A percentile compares a stretch with the other conserved stretches of the same genome.
Conservation (phyloP, 53 echinoderm and acorn worm genomes). For the Luidia sarsii region DNA sequence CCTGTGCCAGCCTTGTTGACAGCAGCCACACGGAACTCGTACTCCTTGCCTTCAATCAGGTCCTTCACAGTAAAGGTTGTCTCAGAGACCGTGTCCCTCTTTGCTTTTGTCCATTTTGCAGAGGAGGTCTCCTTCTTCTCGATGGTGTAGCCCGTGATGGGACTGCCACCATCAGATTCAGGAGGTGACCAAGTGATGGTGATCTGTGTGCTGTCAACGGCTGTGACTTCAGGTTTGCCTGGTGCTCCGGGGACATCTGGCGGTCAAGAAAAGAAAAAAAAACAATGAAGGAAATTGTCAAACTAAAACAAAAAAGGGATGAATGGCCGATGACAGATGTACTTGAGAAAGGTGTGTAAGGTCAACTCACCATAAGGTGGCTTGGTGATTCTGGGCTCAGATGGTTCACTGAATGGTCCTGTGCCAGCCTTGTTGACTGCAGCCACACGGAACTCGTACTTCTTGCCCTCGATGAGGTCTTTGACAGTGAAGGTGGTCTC, state of each 20-base stretch:
- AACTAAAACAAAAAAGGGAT: too few relatives aligned
- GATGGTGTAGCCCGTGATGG: constrained; percentile 67
- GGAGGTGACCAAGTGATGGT: constrained; percentile 61
- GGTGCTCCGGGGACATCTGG: constrained; percentile 73
- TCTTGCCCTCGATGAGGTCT: constrained; percentile 72
- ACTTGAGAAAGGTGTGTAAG: too few relatives aligned
- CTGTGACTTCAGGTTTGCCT: constrained; percentile 60
- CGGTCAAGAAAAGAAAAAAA: not conserved
- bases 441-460: constrained; percentile 88
- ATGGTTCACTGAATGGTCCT: constrained; percentile 91
- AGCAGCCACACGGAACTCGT: constrained; percentile 71
- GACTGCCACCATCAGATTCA: constrained; percentile 69
- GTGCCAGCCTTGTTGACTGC: constrained; percentile 90
- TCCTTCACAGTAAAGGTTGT: constrained; percentile 53
- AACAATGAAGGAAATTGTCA: too few relatives aligned
- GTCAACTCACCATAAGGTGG: constrained; percentile 39
- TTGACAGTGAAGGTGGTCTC: constrained; percentile 68
- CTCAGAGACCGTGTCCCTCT: constrained; percentile 59
- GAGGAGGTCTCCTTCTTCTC: constrained; percentile 65
- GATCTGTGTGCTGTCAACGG: constrained; percentile 67
- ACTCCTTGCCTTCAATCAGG: constrained; percentile 62
- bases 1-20: constrained; percentile 76
- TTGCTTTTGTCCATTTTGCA: constrained; percentile 57
- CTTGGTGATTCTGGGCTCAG: constrained; percentile 73
- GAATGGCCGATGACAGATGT: too few relatives aligned